Percentiles rank a stretch among this genome's conserved stretches.
phyloP scores from a whole-genome alignment of 2,888 invertebrate genomes.

The Meiosimyza platycephala region DNA sequence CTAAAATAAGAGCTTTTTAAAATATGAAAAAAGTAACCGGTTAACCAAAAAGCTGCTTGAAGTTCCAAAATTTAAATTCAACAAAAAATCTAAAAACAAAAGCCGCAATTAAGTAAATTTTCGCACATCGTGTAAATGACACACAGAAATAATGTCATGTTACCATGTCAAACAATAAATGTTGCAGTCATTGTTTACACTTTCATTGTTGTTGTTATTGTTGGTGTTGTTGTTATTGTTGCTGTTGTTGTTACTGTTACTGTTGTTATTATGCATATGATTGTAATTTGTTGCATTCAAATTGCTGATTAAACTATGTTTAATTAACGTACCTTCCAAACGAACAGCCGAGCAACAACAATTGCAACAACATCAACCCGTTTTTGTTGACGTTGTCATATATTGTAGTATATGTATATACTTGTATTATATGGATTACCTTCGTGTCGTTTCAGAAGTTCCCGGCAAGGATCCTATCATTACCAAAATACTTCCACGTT shows the following conservation, averaged over 20 bases:
- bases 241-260: not conserved
- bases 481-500: conserved; percentile 66
- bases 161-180: conserved; percentile 13
- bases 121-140: not conserved
- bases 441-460: conserved; percentile 61
- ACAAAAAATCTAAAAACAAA: no score
- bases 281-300: not conserved
- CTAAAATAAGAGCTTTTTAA: no score
- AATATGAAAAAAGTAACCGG: no score
- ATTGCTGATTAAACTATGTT: conserved; percentile 16
- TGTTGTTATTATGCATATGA: not conserved
- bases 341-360: not conserved
- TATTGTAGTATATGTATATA: no score
- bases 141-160: conserved; percentile 10
- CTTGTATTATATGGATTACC: conserved; percentile 11
- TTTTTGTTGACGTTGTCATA: not conserved
- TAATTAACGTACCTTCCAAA: conserved; percentile 20
- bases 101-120: no score
- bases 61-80: no score
- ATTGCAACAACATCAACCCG: not conserved
- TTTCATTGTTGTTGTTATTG: conserved; percentile 9
- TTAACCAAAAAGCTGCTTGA: no score
- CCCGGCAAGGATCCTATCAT: conserved; percentile 68
- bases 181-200: not conserved
- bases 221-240: not conserved